A percentile compares a stretch with the other conserved stretches of the same genome.
phyloP scores from a whole-genome alignment of 1,140 invertebrate species.

The Drosophila malerkotliana region DNA sequence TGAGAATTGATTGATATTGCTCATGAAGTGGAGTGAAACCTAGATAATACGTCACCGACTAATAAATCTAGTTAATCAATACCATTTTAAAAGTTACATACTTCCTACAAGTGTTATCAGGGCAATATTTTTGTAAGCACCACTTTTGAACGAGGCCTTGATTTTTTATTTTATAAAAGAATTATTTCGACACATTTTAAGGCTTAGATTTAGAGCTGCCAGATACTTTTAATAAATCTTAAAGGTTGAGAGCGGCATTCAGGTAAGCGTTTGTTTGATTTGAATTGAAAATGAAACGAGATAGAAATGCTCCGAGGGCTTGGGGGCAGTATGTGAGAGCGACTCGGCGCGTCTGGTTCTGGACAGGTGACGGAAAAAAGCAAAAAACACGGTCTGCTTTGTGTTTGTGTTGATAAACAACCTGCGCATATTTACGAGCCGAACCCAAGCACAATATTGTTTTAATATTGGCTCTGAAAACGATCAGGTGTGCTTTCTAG shows the following conservation, averaged over 20 bases:
- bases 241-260: too few relatives aligned
- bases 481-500: slow-evolving; percentile 29
- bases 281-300: slow-evolving; percentile 1
- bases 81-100: slow-evolving; percentile 8
- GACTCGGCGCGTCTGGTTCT: slow-evolving; percentile 25
- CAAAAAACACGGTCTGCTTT: slow-evolving; percentile 3
- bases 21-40: not conserved
- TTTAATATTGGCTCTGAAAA: slow-evolving; percentile 16
- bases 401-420: slow-evolving; percentile 33
- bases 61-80: slow-evolving; percentile 28
- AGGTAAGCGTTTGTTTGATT: not conserved
- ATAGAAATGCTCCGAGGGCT: slow-evolving; percentile 12
- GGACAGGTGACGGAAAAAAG: slow-evolving; percentile 25
- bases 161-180: not conserved
- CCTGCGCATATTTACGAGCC: slow-evolving; percentile 20
- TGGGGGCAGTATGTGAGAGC: slow-evolving; percentile 20
- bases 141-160: not conserved
- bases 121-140: not conserved
- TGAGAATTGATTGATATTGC: slow-evolving; percentile 25
- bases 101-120: slow-evolving; percentile 8
- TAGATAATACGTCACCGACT: slow-evolving; percentile 17
- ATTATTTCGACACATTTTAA: not conserved
- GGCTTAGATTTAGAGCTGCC: not conserved
- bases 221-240: not conserved
- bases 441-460: slow-evolving; percentile 4